These are phyloP conservation scores for Paratilapia polleni DNA, from an alignment of 2,113 vertebrate species.

Conservation along the genomic window DNA sequence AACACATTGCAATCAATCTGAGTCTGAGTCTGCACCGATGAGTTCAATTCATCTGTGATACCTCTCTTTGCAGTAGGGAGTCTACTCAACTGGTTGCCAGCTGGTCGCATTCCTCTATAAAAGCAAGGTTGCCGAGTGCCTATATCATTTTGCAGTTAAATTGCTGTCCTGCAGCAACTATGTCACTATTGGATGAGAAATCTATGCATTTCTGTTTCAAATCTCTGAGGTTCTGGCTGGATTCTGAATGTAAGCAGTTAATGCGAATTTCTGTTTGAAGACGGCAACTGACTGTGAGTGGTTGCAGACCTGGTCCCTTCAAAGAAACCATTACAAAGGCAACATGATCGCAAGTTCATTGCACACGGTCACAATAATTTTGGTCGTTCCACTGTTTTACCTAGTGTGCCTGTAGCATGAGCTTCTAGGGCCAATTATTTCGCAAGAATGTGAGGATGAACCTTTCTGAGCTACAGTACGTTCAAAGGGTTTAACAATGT, in stretches of 20 bases:
- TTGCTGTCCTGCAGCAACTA: too few species aligned
- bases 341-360: background rate
- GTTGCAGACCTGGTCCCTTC: too few species aligned
- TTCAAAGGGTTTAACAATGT: background rate
- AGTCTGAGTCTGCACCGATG: background rate
- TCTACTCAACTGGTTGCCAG: accelerated
- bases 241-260: too few species aligned
- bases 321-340: too few species aligned
- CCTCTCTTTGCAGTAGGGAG: background rate
- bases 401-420: background rate
- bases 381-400: background rate
- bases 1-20: background rate
- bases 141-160: background rate
- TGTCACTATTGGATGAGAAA: background rate
- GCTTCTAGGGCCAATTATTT: background rate
- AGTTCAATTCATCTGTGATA: too few species aligned
- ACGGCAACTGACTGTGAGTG: too few species aligned
- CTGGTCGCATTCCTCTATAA: background rate
- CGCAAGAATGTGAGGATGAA: background rate
- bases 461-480: background rate
- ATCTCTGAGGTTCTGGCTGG: too few species aligned
- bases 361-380: background rate
- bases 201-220: too few species aligned
- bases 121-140: background rate
- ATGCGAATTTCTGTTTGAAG: background rate